A percentile compares a stretch with the other conserved stretches of the same genome.
Evolutionary conservation across 2,113 vertebrate species (phyloP).

Genomic region (Heloderma charlesbogerti): DNA sequence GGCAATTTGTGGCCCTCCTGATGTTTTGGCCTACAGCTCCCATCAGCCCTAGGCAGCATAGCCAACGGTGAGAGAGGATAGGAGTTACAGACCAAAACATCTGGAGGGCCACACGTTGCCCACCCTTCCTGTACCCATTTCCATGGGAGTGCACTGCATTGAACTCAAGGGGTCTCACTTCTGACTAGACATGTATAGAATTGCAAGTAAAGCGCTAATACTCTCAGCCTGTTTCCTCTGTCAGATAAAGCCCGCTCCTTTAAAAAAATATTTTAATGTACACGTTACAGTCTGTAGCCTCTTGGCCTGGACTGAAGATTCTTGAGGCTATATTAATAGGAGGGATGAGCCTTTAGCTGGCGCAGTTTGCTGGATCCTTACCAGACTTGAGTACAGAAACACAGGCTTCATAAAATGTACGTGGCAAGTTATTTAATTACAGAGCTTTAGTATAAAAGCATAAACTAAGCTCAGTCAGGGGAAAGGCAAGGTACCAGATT

Average conservation of each 20-base stretch:
- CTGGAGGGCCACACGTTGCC: no score
- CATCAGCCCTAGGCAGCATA: no score
- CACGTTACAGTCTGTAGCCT: background rate
- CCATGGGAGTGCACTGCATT: background rate
- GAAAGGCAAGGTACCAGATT: background rate
- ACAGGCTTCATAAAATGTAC: background rate
- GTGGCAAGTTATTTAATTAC: background rate
- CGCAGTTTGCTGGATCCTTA: background rate
- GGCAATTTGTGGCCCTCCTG: no score
- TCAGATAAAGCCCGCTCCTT: background rate
- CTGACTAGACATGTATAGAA: background rate
- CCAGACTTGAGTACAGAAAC: background rate
- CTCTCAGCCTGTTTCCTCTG: background rate
- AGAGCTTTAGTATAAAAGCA: background rate
- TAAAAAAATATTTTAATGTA: background rate
- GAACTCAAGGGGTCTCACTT: background rate
- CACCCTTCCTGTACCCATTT: background rate
- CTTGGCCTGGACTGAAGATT: background rate
- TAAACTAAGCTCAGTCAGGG: background rate
- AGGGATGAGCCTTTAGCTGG: background rate
- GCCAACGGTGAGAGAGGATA: no score
- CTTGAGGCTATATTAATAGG: background rate
- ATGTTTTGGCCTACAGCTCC: no score
- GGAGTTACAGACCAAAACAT: no score
- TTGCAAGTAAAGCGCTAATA: background rate